Evolutionary conservation across 1,140 invertebrate genomes (phyloP).

Genomic region (Temnothorax longispinosus): DNA sequence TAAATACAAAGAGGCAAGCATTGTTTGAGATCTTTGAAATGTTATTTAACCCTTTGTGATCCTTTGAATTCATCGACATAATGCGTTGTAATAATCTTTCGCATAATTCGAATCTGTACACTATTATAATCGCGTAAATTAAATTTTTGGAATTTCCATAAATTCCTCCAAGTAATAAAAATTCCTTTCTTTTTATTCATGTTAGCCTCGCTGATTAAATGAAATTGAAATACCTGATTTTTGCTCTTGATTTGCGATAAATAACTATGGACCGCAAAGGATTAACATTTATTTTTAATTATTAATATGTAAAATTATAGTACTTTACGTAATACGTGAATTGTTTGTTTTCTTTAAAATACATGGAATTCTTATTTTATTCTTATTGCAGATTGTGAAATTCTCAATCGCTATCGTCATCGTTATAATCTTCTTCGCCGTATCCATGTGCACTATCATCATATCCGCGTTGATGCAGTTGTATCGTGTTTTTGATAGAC

Average conservation of each 20-base stretch:
- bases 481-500: slow-evolving; percentile 82
- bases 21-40: slow-evolving; percentile 13
- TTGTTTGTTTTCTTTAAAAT: slow-evolving; percentile 40
- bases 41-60: background rate
- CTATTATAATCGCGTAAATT: background rate
- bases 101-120: background rate
- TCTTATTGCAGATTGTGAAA: slow-evolving; percentile 58
- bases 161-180: background rate
- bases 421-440: slow-evolving; percentile 79
- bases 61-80: background rate
- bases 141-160: background rate
- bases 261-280: background rate
- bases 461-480: slow-evolving; percentile 76
- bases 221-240: background rate
- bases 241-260: background rate
- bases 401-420: slow-evolving; percentile 82
- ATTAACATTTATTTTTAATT: background rate
- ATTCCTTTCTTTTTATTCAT: background rate
- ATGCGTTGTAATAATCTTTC: background rate
- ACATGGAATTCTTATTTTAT: slow-evolving; percentile 59
- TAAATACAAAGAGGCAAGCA: background rate
- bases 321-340: slow-evolving; percentile 5
- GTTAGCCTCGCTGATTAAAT: background rate
- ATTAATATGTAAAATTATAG: background rate
- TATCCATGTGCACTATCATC: slow-evolving; percentile 72